A percentile compares a stretch with the other conserved stretches of the same genome.
Conservation (phyloP, 2,888 invertebrate species). For the Corythucha ciliata region DNA sequence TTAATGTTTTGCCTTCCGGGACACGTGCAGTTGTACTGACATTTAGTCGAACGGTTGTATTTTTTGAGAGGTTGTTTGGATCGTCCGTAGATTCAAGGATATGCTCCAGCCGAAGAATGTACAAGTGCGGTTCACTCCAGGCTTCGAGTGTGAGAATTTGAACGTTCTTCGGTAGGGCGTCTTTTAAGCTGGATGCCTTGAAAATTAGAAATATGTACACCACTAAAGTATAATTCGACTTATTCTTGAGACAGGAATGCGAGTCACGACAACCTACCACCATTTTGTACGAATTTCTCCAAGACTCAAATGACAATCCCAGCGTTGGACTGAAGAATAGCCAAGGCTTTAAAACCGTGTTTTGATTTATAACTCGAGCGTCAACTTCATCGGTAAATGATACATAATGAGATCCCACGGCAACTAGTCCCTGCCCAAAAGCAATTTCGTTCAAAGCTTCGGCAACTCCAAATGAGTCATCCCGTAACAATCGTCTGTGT, state of each 20-base stretch:
- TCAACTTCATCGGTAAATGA: constrained; percentile 42
- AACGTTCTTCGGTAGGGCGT: too few species aligned
- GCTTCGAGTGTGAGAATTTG: constrained; percentile 73
- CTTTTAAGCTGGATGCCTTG: too few species aligned
- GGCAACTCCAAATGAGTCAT: constrained; percentile 88
- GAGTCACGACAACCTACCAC: constrained; percentile 41
- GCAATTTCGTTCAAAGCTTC: constrained; percentile 82
- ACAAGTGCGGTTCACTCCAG: constrained; percentile 49
- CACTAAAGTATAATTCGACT: too few species aligned
- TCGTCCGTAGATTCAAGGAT: constrained; percentile 47
- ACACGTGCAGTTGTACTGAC: too few species aligned
- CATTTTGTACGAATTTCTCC: constrained; percentile 44
- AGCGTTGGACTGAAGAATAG: constrained; percentile 51
- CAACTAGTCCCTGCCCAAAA: constrained; percentile 58
- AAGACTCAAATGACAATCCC: constrained; percentile 46
- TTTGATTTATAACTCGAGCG: constrained; percentile 45
- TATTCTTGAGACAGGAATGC: too few species aligned
- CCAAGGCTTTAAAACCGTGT: constrained; percentile 52
- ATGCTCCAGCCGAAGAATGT: constrained; percentile 71
- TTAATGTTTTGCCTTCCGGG: too few species aligned
- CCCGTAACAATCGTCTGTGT: constrained; percentile 71
- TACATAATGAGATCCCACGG: constrained; percentile 57
- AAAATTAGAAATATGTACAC: too few species aligned
- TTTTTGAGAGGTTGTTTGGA: too few species aligned
- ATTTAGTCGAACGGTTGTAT: too few species aligned